Base-by-base conservation (phyloP, 53 echinoderm and acorn worm genomes). In the Actinopyga echinites region DNA sequence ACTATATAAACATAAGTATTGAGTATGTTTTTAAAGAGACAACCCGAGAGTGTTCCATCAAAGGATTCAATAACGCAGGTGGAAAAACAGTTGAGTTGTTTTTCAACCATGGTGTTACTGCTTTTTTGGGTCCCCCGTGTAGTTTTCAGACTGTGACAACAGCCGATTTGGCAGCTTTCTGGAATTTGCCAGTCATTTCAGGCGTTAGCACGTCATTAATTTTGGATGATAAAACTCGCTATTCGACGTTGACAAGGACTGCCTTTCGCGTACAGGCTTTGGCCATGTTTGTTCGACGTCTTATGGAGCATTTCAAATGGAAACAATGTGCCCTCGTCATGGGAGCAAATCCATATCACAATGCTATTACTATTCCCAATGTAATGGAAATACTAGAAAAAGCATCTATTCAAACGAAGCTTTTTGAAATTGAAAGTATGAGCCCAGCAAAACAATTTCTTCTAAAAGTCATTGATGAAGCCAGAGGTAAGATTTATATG, bases 121-220 rank as follows among this genome's bases (percentile, higher is more conserved):
- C 42, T 6, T 86, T 89, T 37, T 34, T 92, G 12, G 92, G 92
- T 26, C 92, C 84, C 19, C 57, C 65, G 1, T 92, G 92, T 37
- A 88, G 92, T 30, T 74, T 57, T 43, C 73, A 82, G 53, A 75
- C 82, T 25, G 56, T 74, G 22, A 55, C 30, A 1, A 78, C 89
- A 0, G 77, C 82, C 6, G 92, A 88, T 42, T 52, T 92, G 30
- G 86, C 92, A 0, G 64, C 85, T 17, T 83, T 34, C 57, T 92
- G 92, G 89, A 88, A 92, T 56, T 38, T 92, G 31, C 92, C 92
- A 10, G 81, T 92, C 13, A 31, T 92, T 3, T 75, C 89, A 1
- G 86, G 85, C 1, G 66, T 83, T 0, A 34, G 84, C 24, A 89
- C 88, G 1, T 85, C 88, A 26, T 54, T 35, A 8, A 63, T 85